Conservation (phyloP, 2,797 vertebrate species). For the Myotis planiceps region DNA sequence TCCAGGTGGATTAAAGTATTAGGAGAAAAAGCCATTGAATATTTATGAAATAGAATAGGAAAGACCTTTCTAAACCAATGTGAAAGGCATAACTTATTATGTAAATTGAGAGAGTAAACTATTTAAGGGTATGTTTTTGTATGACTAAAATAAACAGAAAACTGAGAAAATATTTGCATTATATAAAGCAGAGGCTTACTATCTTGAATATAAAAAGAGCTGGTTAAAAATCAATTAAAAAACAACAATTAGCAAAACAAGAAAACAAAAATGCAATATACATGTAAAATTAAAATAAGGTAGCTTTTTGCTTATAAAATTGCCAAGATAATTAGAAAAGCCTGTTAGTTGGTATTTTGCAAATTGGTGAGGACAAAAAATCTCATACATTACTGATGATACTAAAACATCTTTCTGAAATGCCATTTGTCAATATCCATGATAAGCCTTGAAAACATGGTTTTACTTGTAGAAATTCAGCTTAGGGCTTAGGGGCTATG, state of each 20-base stretch:
- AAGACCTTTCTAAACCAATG: background rate
- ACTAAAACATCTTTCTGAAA: slow-evolving; percentile 4
- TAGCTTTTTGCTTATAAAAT: background rate
- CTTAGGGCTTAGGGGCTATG: background rate
- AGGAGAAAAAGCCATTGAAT: background rate
- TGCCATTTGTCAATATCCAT: background rate
- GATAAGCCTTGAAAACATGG: background rate
- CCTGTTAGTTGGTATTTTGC: background rate
- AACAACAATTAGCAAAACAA: slow-evolving; percentile 1
- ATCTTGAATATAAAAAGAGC: background rate
- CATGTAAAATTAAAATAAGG: slow-evolving; percentile 1
- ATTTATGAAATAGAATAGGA: slow-evolving; percentile 27
- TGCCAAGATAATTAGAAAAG: slow-evolving; percentile 19
- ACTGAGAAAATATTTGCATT: background rate
- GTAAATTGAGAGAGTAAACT: slow-evolving; percentile 30
- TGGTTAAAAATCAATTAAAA: slow-evolving; percentile 11
- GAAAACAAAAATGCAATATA: background rate
- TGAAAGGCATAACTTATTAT: background rate
- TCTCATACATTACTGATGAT: background rate
- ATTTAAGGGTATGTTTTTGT: background rate
- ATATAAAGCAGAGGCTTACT: background rate
- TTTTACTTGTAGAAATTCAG: background rate
- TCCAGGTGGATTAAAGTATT: slow-evolving; percentile 29
- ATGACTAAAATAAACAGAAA: slow-evolving; percentile 17
- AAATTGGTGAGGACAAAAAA: background rate